These are phyloP conservation scores for Daktulosphaira vitifoliae DNA, from an alignment of 1,140 invertebrate genomes.

Conservation along the genomic window DNA sequence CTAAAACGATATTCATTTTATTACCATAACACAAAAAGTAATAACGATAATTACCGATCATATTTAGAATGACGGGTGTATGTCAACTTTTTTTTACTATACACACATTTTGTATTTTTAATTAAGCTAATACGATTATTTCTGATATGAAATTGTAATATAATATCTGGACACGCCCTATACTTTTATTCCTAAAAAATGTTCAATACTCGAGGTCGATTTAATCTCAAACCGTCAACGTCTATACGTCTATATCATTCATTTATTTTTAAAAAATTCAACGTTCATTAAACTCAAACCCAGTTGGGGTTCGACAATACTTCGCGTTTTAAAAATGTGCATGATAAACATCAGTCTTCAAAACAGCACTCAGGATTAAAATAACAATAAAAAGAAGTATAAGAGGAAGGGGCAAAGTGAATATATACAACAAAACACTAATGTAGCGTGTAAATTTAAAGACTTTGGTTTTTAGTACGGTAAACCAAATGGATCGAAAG, in stretches of 20 bases:
- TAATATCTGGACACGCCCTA: slow-evolving; percentile 23
- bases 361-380: slow-evolving; percentile 31
- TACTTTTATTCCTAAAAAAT: slow-evolving; percentile 29
- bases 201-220: slow-evolving; percentile 27
- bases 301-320: slow-evolving; percentile 14
- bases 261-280: slow-evolving; percentile 24
- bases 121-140: slow-evolving; percentile 33
- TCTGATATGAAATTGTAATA: slow-evolving; percentile 30
- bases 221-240: slow-evolving; percentile 19
- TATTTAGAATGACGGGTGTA: slow-evolving; percentile 22
- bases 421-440: slow-evolving; percentile 19
- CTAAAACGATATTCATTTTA: slow-evolving; percentile 29
- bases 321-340: slow-evolving; percentile 22
- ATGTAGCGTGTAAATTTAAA: slow-evolving; percentile 34
- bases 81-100: slow-evolving; percentile 19
- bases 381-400: slow-evolving; percentile 27
- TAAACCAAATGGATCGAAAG: slow-evolving; percentile 32
- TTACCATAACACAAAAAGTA: slow-evolving; percentile 16
- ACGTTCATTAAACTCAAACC: slow-evolving; percentile 31
- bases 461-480: slow-evolving; percentile 32
- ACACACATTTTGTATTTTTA: slow-evolving; percentile 25
- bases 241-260: not conserved
- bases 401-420: slow-evolving; percentile 9
- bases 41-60: slow-evolving; percentile 33
- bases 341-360: slow-evolving; percentile 30